phyloP scores from a whole-genome alignment of 2,797 vertebrate species.

The Sparidentex hasta region DNA sequence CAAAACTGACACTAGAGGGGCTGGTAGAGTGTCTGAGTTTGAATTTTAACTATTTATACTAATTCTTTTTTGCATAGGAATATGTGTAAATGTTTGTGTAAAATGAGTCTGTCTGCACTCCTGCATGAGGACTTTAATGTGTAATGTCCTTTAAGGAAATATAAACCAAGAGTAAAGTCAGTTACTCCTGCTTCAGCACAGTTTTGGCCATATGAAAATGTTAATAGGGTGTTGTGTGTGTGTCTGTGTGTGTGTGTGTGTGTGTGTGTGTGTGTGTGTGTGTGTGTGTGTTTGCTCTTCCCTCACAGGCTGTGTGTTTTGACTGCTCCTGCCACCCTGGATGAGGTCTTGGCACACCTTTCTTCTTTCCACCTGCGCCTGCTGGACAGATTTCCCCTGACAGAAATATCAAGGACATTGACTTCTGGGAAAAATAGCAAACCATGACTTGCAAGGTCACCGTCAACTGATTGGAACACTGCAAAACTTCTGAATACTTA shows the following conservation, averaged over 20 bases:
- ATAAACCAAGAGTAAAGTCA: neutral
- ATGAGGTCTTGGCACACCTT: constrained; percentile 50
- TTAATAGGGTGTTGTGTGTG: neutral
- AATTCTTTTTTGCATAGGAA: no score
- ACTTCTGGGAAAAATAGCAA: neutral
- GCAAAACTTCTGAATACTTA: neutral
- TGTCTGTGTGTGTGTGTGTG: neutral
- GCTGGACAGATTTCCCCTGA: constrained; percentile 48
- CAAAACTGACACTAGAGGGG: no score
- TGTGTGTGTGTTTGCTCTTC: neutral
- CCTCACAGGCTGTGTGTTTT: constrained; percentile 54
- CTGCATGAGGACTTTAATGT: neutral
- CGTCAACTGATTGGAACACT: neutral
- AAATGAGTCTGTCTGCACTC: neutral
- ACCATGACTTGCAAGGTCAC: neutral
- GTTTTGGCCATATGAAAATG: neutral
- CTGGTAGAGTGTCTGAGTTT: no score
- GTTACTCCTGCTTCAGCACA: neutral
- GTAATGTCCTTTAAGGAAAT: neutral
- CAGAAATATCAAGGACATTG: constrained; percentile 33
- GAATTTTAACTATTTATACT: no score
- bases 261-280: neutral
- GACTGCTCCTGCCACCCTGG: constrained; percentile 47
- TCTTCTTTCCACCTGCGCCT: constrained; percentile 63
- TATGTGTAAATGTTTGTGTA: neutral